Evolutionary conservation across 2,797 vertebrate species (phyloP).

Genomic region (Cuniculus paca): DNA sequence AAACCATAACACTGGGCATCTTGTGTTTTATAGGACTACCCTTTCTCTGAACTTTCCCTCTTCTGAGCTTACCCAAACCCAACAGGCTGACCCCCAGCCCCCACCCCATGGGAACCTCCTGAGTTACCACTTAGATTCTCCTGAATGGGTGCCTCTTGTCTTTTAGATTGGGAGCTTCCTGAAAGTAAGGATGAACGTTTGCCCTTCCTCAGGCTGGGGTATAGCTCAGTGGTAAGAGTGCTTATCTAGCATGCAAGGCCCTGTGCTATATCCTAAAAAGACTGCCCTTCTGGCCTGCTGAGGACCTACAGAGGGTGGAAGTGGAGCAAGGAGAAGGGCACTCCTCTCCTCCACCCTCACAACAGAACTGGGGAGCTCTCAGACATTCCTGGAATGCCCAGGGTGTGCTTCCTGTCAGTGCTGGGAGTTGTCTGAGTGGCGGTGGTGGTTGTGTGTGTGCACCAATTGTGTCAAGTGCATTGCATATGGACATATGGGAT

Average conservation of each 20-base stretch:
- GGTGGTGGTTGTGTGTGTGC: neutral
- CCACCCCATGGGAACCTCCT: neutral
- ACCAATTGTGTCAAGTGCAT: neutral
- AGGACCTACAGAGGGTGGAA: neutral
- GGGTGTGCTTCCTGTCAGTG: neutral
- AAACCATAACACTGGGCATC: neutral
- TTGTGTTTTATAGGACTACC: constrained; percentile 57
- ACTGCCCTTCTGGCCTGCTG: constrained; percentile 43
- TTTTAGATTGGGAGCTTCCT: constrained; percentile 42
- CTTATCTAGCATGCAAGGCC: neutral
- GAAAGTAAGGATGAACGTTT: constrained; percentile 49
- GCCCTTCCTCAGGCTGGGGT: neutral
- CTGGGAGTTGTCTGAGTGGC: neutral
- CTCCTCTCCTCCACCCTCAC: neutral
- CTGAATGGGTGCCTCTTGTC: constrained; percentile 59
- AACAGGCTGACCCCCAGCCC: neutral
- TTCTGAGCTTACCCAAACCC: neutral
- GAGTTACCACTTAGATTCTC: constrained; percentile 29
- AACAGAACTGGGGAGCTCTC: neutral
- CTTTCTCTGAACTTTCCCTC: neutral
- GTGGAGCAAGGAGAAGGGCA: neutral
- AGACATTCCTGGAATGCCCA: neutral
- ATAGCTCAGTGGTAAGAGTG: neutral
- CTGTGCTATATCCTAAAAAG: neutral
- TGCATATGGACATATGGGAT: neutral